These are phyloP conservation scores for Oscarella lobularis DNA, from an alignment of 37 sponge, comb jelly and placozoan species.

Conservation along the genomic window DNA sequence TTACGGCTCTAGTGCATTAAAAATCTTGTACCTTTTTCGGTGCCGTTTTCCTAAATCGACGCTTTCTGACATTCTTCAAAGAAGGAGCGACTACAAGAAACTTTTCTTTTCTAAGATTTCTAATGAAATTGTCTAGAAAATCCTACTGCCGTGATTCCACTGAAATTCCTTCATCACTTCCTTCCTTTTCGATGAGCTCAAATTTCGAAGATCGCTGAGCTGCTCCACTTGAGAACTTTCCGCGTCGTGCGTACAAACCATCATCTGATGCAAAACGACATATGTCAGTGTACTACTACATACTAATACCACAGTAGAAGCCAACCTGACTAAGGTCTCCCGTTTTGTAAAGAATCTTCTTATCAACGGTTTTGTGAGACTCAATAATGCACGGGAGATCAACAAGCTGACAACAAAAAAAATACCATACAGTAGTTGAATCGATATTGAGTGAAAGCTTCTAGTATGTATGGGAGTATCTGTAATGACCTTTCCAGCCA, in stretches of 20 bases:
- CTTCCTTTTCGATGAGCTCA: constrained; percentile 35
- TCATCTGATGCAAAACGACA: too few species aligned
- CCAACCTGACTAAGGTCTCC: constrained; percentile 93
- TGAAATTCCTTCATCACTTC: constrained; percentile 46
- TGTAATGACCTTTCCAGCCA: constrained; percentile 42
- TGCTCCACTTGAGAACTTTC: too few species aligned
- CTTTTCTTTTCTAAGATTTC: too few species aligned
- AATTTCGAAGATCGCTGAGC: too few species aligned
- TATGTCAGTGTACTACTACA: too few species aligned
- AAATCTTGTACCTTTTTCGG: constrained; percentile 62
- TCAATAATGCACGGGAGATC: constrained; percentile 84
- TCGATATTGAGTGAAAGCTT: too few species aligned
- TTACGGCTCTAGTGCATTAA: not conserved
- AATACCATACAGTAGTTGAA: constrained; percentile 9
- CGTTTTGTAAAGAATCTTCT: constrained; percentile 81
- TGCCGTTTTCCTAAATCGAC: constrained; percentile 85
- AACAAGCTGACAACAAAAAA: constrained; percentile 30
- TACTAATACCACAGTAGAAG: too few species aligned
- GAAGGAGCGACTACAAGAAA: constrained; percentile 69
- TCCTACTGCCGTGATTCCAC: constrained; percentile 74
- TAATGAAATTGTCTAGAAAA: too few species aligned
- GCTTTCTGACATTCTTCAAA: constrained; percentile 90
- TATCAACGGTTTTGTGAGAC: constrained; percentile 88
- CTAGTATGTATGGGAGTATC: too few species aligned
- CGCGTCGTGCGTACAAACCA: too few species aligned